Percentiles rank a stretch among this genome's conserved stretches.
Evolutionary conservation across 2,113 vertebrate species (phyloP).

Genomic region (Cryptomyrus ogoouensis): DNA sequence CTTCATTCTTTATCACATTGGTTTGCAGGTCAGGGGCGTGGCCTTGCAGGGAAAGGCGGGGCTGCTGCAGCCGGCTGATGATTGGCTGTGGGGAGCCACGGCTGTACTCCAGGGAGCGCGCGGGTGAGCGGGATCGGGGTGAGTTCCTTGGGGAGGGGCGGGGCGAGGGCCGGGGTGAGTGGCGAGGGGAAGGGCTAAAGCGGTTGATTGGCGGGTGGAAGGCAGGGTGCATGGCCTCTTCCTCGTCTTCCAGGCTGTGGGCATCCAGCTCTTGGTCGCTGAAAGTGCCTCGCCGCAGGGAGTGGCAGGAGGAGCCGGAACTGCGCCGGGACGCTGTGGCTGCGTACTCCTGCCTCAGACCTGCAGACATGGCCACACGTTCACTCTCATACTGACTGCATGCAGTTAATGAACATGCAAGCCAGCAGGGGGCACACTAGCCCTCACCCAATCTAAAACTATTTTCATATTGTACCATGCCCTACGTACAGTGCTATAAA

Average conservation of each 20-base stretch:
- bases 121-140: slow-evolving; percentile 86
- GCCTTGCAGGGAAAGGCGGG: slow-evolving; percentile 89
- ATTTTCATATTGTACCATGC: neutral
- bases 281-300: slow-evolving; percentile 82
- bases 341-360: slow-evolving; percentile 92
- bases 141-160: slow-evolving; percentile 82
- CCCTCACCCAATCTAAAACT: neutral
- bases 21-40: slow-evolving; percentile 83
- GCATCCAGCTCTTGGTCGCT: slow-evolving; percentile 96
- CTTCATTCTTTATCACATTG: slow-evolving; percentile 89
- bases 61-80: slow-evolving; percentile 91
- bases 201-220: slow-evolving; percentile 78
- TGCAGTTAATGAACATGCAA: neutral
- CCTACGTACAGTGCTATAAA: neutral
- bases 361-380: slow-evolving; percentile 44
- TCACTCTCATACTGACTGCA: neutral
- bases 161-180: slow-evolving; percentile 79
- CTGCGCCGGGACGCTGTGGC: slow-evolving; percentile 88
- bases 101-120: slow-evolving; percentile 81
- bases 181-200: slow-evolving; percentile 89
- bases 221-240: slow-evolving; percentile 76
- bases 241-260: slow-evolving; percentile 93
- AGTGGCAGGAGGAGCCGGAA: slow-evolving; percentile 95
- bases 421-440: neutral
- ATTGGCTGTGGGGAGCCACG: slow-evolving; percentile 85